Conservation (phyloP, 2,113 vertebrate genomes). For the Percopsis transmontana region DNA sequence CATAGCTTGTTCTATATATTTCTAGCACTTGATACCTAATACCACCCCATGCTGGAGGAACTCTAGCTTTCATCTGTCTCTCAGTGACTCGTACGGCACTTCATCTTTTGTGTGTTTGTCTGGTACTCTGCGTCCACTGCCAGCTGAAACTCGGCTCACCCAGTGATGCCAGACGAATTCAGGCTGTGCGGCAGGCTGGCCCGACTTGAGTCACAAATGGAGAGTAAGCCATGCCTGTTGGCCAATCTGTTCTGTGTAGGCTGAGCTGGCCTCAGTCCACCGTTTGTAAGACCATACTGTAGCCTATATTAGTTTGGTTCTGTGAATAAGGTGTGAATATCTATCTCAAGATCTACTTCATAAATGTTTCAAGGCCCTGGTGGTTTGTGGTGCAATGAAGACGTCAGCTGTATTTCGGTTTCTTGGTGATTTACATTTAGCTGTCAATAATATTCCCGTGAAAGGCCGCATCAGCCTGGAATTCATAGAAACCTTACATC, state of each 20-base stretch:
- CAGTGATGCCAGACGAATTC: slow-evolving; percentile 28
- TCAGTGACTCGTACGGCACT: too few relatives aligned
- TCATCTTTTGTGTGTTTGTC: slow-evolving; percentile 11
- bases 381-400: not conserved
- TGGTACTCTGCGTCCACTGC: slow-evolving; percentile 11
- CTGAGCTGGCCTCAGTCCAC: slow-evolving; percentile 25
- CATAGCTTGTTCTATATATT: too few relatives aligned
- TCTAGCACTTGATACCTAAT: too few relatives aligned
- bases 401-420: too few relatives aligned
- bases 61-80: too few relatives aligned
- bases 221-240: slow-evolving; percentile 35
- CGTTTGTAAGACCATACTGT: not conserved
- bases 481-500: too few relatives aligned
- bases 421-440: too few relatives aligned
- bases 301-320: slow-evolving; percentile 12
- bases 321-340: slow-evolving; percentile 21
- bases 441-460: not conserved
- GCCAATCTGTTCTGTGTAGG: slow-evolving; percentile 57
- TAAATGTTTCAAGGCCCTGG: not conserved
- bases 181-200: slow-evolving; percentile 16
- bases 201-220: slow-evolving; percentile 43
- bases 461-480: too few relatives aligned
- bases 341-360: slow-evolving; percentile 15
- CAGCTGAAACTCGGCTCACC: not conserved
- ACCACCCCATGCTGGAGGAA: too few relatives aligned